These are phyloP conservation scores for Platalea minor DNA, from an alignment of 2,797 vertebrate genomes.

Conservation along the genomic window DNA sequence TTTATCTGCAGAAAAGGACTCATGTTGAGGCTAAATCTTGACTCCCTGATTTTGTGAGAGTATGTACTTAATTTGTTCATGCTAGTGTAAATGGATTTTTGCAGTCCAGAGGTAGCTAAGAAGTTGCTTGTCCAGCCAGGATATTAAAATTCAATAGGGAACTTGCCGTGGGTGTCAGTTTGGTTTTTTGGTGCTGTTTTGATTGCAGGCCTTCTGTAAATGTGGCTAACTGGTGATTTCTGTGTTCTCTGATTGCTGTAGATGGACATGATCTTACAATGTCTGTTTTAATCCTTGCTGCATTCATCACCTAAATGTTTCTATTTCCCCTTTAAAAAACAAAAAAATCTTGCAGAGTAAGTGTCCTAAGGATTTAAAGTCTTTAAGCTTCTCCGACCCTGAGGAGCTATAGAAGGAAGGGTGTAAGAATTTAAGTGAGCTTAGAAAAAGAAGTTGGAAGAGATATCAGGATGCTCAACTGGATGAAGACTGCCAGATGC, in stretches of 20 bases:
- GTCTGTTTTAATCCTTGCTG: conserved; percentile 11
- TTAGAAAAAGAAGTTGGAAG: neutral
- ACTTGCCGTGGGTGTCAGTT: neutral
- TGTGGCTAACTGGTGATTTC: neutral
- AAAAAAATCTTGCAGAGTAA: neutral
- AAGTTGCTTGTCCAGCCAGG: neutral
- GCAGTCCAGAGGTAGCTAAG: neutral
- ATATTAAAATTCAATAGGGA: neutral
- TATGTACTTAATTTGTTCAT: neutral
- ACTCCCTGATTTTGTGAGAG: neutral
- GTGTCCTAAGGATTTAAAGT: neutral
- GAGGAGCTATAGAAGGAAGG: neutral
- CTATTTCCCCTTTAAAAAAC: neutral
- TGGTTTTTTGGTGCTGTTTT: neutral
- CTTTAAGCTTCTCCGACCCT: neutral
- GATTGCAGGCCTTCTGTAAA: neutral
- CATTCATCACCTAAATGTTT: conserved; percentile 32
- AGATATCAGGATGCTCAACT: neutral
- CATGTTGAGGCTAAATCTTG: neutral
- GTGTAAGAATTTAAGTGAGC: neutral
- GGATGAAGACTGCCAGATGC: neutral
- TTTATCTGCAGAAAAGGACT: neutral
- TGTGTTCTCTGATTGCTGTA: neutral
- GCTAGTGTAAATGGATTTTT: neutral
- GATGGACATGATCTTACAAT: neutral